phyloP scores from a whole-genome alignment of 2,888 invertebrate genomes.

The Apamea monoglypha region DNA sequence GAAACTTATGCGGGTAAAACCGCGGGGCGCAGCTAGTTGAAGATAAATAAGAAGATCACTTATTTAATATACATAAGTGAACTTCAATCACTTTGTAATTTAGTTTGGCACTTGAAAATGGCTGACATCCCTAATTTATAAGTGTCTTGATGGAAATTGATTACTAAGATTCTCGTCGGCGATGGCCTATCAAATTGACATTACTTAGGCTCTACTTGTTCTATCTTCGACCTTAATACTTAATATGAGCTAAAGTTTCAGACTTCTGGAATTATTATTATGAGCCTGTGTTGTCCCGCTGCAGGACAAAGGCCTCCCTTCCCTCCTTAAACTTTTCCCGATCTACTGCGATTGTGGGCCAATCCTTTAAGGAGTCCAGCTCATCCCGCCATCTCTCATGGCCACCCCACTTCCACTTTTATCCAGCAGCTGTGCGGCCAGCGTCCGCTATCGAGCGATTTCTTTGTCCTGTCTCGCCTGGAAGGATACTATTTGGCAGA shows the following conservation, averaged over 20 bases:
- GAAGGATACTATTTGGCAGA: too few relatives aligned
- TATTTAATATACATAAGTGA: not conserved
- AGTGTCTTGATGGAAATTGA: constrained; percentile 37
- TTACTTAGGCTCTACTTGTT: constrained; percentile 38
- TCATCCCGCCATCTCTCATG: too few relatives aligned
- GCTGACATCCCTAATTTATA: not conserved
- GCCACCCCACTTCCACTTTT: too few relatives aligned
- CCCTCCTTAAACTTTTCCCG: too few relatives aligned
- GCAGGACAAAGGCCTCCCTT: too few relatives aligned
- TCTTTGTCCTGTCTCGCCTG: too few relatives aligned
- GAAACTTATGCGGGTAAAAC: too few relatives aligned
- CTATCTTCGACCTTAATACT: constrained; percentile 21
- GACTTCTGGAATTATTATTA: not conserved
- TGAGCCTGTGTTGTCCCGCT: too few relatives aligned
- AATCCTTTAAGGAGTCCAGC: too few relatives aligned
- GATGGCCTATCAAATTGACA: constrained; percentile 38
- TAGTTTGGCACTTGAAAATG: not conserved
- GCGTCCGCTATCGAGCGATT: too few relatives aligned
- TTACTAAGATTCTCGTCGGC: constrained; percentile 24
- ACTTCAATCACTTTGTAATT: not conserved
- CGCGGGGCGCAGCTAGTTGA: not conserved
- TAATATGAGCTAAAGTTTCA: not conserved
- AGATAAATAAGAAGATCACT: not conserved
- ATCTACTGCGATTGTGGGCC: too few relatives aligned
- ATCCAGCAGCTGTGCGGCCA: too few relatives aligned